Evolutionary conservation across 1,140 invertebrate species (phyloP).

Genomic region (Idris sp.): DNA sequence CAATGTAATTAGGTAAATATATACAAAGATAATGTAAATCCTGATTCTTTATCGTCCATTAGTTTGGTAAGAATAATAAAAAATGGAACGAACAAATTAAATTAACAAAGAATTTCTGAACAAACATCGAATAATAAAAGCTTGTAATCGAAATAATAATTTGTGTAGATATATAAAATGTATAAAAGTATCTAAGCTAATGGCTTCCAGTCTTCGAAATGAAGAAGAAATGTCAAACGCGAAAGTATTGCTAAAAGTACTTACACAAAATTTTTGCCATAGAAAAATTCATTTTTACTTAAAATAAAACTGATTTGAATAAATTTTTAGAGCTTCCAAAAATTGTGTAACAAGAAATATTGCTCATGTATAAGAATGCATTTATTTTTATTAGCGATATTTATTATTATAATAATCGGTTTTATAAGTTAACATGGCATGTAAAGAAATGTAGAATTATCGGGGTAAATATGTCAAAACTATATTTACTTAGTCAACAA

Average conservation of each 20-base stretch:
- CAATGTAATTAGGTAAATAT: too few species aligned
- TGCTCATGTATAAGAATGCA: slow-evolving; percentile 20
- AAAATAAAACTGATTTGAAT: slow-evolving; percentile 6
- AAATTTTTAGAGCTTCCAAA: slow-evolving; percentile 25
- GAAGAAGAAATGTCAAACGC: slow-evolving; percentile 58
- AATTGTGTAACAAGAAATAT: slow-evolving; percentile 11
- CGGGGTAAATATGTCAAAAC: slow-evolving; percentile 1
- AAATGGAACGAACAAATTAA: slow-evolving; percentile 2
- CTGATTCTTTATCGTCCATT: slow-evolving; percentile 51
- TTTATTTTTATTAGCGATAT: slow-evolving; percentile 26
- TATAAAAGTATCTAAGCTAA: slow-evolving; percentile 47
- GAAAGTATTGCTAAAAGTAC: slow-evolving; percentile 59
- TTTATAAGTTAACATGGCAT: slow-evolving; percentile 15
- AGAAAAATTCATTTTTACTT: slow-evolving; percentile 14
- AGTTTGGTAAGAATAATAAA: slow-evolving; percentile 40
- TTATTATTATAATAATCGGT: too few species aligned
- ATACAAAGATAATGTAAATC: slow-evolving; percentile 13
- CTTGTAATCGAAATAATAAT: slow-evolving; percentile 24
- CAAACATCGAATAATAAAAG: too few species aligned
- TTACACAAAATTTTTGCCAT: slow-evolving; percentile 34
- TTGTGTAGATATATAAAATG: slow-evolving; percentile 38
- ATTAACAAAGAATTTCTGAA: too few species aligned
- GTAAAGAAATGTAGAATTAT: slow-evolving; percentile 37
- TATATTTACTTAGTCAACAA: slow-evolving; percentile 15
- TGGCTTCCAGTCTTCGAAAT: slow-evolving; percentile 52